A percentile compares a stretch with the other conserved stretches of the same genome.
Conservation (phyloP, 2,113 vertebrate genomes). For the Myotis yumanensis region DNA sequence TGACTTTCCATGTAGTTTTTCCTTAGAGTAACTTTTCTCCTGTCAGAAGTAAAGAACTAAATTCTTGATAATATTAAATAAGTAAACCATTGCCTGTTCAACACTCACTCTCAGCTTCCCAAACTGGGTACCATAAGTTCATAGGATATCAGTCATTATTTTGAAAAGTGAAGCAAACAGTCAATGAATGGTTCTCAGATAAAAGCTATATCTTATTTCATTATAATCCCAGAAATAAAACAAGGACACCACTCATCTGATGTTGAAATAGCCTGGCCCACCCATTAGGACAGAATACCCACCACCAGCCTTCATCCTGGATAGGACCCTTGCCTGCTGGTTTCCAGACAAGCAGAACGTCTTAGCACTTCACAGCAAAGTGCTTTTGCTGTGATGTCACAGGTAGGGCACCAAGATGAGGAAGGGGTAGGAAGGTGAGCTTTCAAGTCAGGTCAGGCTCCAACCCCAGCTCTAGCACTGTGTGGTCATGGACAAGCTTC, state of each 20-base stretch:
- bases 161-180: not conserved
- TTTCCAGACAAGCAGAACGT: not conserved
- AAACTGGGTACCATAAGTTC: not conserved
- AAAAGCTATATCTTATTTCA: not conserved
- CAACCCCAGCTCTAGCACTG: not conserved
- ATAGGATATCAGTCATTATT: not conserved
- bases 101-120: not conserved
- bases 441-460: not conserved
- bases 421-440: not conserved
- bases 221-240: not conserved
- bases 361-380: not conserved
- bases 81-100: not conserved
- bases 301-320: not conserved
- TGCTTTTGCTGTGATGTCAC: not conserved
- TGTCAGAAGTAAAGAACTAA: not conserved
- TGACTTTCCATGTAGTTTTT: not conserved
- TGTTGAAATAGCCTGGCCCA: no score
- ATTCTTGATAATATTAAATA: not conserved
- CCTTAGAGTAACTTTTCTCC: not conserved
- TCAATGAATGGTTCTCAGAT: not conserved
- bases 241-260: not conserved
- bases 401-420: not conserved
- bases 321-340: not conserved
- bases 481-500: not conserved
- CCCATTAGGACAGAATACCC: rapidly evolving